A percentile compares a stretch with the other conserved stretches of the same genome.
phyloP scores from a whole-genome alignment of 2,113 vertebrate species.

The Daubentonia madagascariensis region DNA sequence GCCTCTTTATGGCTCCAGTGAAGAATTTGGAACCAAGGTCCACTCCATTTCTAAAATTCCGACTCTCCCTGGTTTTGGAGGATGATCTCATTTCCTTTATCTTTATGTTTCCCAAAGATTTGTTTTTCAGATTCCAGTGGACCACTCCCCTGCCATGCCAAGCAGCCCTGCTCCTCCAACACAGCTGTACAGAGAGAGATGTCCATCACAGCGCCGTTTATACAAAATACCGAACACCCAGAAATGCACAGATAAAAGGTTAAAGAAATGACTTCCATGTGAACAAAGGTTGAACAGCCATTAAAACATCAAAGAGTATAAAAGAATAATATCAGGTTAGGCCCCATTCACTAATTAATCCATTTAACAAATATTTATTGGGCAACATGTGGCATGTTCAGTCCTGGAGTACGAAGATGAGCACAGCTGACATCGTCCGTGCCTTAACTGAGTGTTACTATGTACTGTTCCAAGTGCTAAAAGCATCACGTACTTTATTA shows the following conservation, averaged over 20 bases:
- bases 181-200: background rate
- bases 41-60: too few relatives aligned
- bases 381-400: rapidly evolving
- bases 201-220: too few relatives aligned
- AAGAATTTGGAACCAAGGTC: background rate
- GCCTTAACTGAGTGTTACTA: rapidly evolving
- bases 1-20: rapidly evolving
- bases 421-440: rapidly evolving
- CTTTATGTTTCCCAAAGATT: background rate
- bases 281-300: background rate
- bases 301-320: background rate
- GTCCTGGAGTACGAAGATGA: too few relatives aligned
- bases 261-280: rapidly evolving
- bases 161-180: background rate
- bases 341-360: background rate
- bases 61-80: background rate
- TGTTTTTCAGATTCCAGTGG: background rate
- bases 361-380: background rate
- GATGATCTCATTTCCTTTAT: background rate
- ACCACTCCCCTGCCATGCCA: background rate
- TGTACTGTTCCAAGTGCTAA: rapidly evolving
- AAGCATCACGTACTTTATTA: background rate
- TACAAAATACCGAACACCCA: background rate
- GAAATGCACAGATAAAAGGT: background rate
- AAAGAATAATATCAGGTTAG: background rate